Percentiles rank a stretch among this genome's conserved stretches.
phyloP scores from a whole-genome alignment of 2,113 vertebrate species.

The Pantherophis guttatus region DNA sequence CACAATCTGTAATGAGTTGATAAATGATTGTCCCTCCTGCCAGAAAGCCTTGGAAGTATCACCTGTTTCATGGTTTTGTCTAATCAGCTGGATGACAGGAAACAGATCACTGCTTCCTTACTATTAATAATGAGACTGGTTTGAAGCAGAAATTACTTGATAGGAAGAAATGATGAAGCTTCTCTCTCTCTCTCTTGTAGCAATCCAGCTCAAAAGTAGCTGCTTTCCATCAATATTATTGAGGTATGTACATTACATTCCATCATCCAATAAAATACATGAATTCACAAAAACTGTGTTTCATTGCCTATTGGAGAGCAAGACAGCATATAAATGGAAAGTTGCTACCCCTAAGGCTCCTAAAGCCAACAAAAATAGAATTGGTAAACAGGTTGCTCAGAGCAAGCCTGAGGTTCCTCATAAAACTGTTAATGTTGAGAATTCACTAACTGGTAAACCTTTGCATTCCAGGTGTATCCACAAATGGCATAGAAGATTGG shows the following conservation, averaged over 20 bases:
- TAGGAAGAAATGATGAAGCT: background rate
- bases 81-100: background rate
- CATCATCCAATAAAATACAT: background rate
- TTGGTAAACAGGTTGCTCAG: too few species aligned
- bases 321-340: background rate
- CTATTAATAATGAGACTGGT: background rate
- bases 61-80: background rate
- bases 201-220: background rate
- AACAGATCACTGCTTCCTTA: background rate
- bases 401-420: too few species aligned
- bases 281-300: background rate
- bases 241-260: background rate
- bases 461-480: too few species aligned
- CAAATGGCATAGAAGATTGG: too few species aligned
- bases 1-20: background rate
- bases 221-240: background rate
- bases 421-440: too few species aligned
- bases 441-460: too few species aligned
- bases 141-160: background rate
- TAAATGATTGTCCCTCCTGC: background rate
- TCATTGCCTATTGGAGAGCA: background rate
- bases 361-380: too few species aligned
- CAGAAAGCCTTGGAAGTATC: background rate
- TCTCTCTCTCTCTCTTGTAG: background rate
- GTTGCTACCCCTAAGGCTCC: too few species aligned